These are phyloP conservation scores for Escarpia spicata DNA, from an alignment of 2,888 invertebrate genomes.

Conservation along the genomic window DNA sequence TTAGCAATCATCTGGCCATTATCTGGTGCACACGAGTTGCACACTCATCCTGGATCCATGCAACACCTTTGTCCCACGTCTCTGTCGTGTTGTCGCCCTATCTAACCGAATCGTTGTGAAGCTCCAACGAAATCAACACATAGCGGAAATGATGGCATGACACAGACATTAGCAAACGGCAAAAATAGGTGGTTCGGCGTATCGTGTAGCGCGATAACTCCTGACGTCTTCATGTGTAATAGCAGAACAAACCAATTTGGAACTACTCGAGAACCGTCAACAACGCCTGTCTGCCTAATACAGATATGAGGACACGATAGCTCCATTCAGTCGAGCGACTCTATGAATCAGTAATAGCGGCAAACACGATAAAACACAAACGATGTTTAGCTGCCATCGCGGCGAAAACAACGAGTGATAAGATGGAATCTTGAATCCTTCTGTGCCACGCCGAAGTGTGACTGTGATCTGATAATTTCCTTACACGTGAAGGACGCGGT, in stretches of 20 bases:
- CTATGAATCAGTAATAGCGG: neutral
- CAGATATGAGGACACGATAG: neutral
- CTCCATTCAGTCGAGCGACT: neutral
- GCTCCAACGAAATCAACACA: neutral
- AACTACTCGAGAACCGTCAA: neutral
- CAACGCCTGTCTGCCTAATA: neutral
- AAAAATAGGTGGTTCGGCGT: neutral
- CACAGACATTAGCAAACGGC: neutral
- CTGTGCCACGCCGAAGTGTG: neutral
- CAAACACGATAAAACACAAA: neutral
- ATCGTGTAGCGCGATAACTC: neutral
- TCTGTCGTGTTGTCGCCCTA: neutral
- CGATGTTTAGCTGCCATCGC: constrained; percentile 16
- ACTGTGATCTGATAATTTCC: constrained; percentile 7
- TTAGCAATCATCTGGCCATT: too few species aligned
- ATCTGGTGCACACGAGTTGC: too few species aligned
- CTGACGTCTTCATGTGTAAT: neutral
- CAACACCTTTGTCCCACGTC: neutral
- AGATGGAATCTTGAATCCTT: neutral
- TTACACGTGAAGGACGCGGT: neutral
- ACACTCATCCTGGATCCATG: neutral
- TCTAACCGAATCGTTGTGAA: neutral
- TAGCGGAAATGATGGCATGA: neutral
- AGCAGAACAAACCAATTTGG: neutral
- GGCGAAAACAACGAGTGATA: neutral